Percentiles rank a stretch among this genome's conserved stretches.
phyloP scores from a whole-genome alignment of 2,888 invertebrate species.

The Cataglyphis altisquamis region DNA sequence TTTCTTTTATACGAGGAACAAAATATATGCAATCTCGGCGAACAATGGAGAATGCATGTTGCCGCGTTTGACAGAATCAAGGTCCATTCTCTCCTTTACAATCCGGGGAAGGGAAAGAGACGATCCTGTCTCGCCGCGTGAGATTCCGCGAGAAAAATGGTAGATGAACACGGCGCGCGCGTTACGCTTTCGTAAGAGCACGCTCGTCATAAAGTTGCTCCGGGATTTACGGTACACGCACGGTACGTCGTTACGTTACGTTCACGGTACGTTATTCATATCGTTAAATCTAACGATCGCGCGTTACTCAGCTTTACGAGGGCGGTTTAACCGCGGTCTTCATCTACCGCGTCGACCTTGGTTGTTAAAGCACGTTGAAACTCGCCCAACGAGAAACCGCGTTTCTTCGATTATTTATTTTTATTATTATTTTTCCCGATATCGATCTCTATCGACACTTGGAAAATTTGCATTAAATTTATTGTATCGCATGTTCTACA shows the following conservation, averaged over 20 bases:
- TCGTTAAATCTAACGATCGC: constrained; percentile 63
- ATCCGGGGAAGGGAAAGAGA: not conserved
- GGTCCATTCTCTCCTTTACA: not conserved
- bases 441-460: no score
- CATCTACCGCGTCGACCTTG: constrained; percentile 39
- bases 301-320: constrained; percentile 58
- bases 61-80: constrained; percentile 16
- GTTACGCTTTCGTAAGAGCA: constrained; percentile 14
- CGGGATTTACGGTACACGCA: constrained; percentile 20
- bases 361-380: constrained; percentile 39
- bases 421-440: no score
- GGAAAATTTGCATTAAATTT: no score
- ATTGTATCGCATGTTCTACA: no score
- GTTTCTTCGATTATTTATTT: not conserved
- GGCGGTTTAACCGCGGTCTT: constrained; percentile 52
- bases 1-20: not conserved
- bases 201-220: constrained; percentile 20
- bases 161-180: not conserved
- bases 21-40: constrained; percentile 21
- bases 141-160: constrained; percentile 22
- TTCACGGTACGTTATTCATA: constrained; percentile 55
- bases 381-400: not conserved
- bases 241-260: constrained; percentile 2
- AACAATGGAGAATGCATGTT: constrained; percentile 1
- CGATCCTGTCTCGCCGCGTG: not conserved